phyloP scores from a whole-genome alignment of 1,140 invertebrate species.

The Drosophila nigrodunni region DNA sequence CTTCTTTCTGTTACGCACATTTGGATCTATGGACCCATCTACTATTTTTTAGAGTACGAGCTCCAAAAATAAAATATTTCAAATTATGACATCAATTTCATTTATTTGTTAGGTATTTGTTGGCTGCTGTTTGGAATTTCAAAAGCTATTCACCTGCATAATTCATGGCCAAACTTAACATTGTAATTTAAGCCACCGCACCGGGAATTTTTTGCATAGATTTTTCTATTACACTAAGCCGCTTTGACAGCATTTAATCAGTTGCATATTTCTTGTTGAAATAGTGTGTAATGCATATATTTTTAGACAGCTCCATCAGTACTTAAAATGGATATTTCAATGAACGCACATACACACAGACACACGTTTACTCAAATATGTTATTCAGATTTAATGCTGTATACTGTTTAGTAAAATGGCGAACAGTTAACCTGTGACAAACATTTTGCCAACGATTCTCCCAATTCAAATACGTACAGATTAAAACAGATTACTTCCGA shows the following conservation, averaged over 20 bases:
- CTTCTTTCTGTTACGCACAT: too few relatives aligned
- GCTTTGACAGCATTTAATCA: slow-evolving; percentile 67
- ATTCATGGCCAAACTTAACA: slow-evolving; percentile 55
- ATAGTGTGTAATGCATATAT: slow-evolving; percentile 54
- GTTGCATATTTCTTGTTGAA: slow-evolving; percentile 31
- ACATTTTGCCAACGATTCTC: slow-evolving; percentile 49
- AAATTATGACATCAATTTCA: too few relatives aligned
- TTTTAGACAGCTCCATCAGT: slow-evolving; percentile 61
- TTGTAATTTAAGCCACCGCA: slow-evolving; percentile 59
- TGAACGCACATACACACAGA: not conserved
- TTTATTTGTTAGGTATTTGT: not conserved
- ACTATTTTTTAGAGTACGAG: too few relatives aligned
- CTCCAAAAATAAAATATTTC: too few relatives aligned
- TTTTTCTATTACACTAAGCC: slow-evolving; percentile 71
- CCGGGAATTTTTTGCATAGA: slow-evolving; percentile 49
- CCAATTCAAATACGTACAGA: slow-evolving; percentile 35
- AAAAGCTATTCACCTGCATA: slow-evolving; percentile 21
- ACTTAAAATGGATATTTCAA: slow-evolving; percentile 5
- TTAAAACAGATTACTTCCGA: slow-evolving; percentile 72
- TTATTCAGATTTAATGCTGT: slow-evolving; percentile 56
- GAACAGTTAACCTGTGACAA: slow-evolving; percentile 26
- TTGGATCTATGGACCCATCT: too few relatives aligned
- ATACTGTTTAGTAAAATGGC: slow-evolving; percentile 65
- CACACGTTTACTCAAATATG: not conserved
- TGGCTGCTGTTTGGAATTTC: not conserved